These are phyloP conservation scores for Abscondita cerata DNA, from an alignment of 2,888 invertebrate species.

Conservation along the genomic window DNA sequence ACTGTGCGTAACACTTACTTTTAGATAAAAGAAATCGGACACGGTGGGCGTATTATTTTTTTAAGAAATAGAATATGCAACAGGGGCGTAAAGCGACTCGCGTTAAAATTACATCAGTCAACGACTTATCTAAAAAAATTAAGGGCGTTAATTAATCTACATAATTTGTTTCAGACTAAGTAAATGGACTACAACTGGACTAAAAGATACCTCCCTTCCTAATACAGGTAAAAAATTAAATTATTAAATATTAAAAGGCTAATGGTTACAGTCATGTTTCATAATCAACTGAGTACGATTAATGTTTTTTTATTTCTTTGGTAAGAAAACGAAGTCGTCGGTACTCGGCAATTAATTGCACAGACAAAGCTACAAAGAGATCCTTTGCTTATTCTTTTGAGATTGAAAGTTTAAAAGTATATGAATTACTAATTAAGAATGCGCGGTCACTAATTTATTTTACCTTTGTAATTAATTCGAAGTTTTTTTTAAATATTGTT, in stretches of 20 bases:
- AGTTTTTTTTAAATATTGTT: not conserved
- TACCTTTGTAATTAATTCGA: not conserved
- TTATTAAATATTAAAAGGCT: not conserved
- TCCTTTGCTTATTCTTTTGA: constrained; percentile 19
- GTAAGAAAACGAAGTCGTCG: constrained; percentile 17
- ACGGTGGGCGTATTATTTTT: constrained; percentile 28
- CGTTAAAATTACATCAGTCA: constrained; percentile 16
- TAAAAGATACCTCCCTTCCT: constrained; percentile 53
- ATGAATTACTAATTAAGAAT: constrained; percentile 24
- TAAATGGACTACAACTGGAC: constrained; percentile 58
- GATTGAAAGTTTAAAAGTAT: constrained; percentile 11
- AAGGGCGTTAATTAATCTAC: not conserved
- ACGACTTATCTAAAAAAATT: not conserved
- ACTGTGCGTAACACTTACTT: too few species aligned
- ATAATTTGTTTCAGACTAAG: constrained; percentile 55
- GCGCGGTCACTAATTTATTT: constrained; percentile 15
- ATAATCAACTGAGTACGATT: constrained; percentile 4
- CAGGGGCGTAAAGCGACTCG: constrained; percentile 26
- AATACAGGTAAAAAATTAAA: constrained; percentile 22
- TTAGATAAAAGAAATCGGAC: constrained; percentile 27
- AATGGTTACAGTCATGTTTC: constrained; percentile 2
- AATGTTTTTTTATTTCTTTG: constrained; percentile 5
- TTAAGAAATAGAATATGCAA: constrained; percentile 24
- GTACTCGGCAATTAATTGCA: constrained; percentile 26
- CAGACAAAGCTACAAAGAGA: constrained; percentile 22